Base-by-base conservation (phyloP, 2,888 invertebrate species). In the Xanthia icteritia region DNA sequence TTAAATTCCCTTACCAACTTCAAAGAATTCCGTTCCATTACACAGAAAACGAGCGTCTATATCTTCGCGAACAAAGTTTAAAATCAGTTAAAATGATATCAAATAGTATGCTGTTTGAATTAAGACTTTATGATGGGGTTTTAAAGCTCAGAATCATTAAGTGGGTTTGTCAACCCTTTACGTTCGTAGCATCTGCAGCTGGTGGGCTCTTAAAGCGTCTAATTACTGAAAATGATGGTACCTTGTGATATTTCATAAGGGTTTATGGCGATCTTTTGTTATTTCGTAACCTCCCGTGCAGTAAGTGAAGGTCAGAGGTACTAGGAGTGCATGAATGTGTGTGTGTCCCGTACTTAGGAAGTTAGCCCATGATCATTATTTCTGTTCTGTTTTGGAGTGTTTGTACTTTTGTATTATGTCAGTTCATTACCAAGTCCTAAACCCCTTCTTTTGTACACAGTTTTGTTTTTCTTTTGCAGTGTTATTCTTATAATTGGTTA, bases 181-280 rank as follows among this genome's bases (percentile, higher is more conserved):
- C 54, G 67, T 77, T 77, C 45, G 79, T 23, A 86, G 79, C 91
- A 91, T 90, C 90, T 92, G 91, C 78, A 85, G 79, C 85, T 84
- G 81, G 82, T 80, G 79, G 79, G 79, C 83, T 84, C 77, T 84
- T 82, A 78, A 86, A 88, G 88, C 86, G 86, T 90, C 89, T 92
- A 92, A 92, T 92, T 92, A 92, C 86, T 86, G 86, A 87, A 91
- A 92, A 90, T 88, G 84, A 90, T 88, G 86, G 87, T 88, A 84
- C 86, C 86, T 88, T 88, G 81, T 86, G 86, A 87, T 89, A 88
- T 89, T 86, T 86, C 76, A 88, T 77, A 79, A 76, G 82, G 73
- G 63, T 87, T n/a, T 85, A 77, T 78, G 67, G 61, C 73, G 68
- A 72, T 83, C 71, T 78, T 79, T 87, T 84, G 73, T 83, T 79